Conservation (phyloP, 2,797 vertebrate species). For the Neoniphon sammara region DNA sequence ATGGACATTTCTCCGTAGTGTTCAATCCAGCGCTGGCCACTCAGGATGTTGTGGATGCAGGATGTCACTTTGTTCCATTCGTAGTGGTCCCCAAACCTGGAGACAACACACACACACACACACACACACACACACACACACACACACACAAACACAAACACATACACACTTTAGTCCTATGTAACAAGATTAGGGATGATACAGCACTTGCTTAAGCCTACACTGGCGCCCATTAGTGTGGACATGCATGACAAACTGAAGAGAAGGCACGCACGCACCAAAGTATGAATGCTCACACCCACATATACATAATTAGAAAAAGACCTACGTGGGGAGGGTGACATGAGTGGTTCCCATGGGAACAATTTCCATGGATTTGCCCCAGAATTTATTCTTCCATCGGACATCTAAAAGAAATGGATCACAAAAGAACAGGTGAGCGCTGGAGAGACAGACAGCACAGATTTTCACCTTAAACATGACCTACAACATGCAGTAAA, state of each 20-base stretch:
- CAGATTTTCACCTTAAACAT: neutral
- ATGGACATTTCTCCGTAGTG: conserved; percentile 98
- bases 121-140: conserved; percentile 9
- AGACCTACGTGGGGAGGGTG: conserved; percentile 90
- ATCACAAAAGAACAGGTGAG: conserved; percentile 21
- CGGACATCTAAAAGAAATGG: conserved; percentile 88
- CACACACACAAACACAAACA: conserved; percentile 14
- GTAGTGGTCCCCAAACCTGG: conserved; percentile 93
- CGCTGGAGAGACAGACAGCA: conserved; percentile 2
- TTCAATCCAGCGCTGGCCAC: conserved; percentile 97
- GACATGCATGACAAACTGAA: neutral
- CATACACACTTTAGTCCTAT: neutral
- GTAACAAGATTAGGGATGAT: neutral
- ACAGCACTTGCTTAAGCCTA: neutral
- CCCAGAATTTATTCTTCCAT: conserved; percentile 99
- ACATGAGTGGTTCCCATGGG: conserved; percentile 95
- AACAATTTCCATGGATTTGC: conserved; percentile 99
- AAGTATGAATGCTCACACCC: neutral
- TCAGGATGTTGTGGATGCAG: conserved; percentile 98
- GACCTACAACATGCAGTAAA: neutral
- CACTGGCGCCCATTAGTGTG: neutral
- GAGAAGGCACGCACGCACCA: neutral
- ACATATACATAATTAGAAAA: conserved; percentile 14
- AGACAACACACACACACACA: conserved; percentile 5
- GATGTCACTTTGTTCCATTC: conserved; percentile 99